Conservation (phyloP, 2,113 vertebrate species). For the Climacteris rufus region DNA sequence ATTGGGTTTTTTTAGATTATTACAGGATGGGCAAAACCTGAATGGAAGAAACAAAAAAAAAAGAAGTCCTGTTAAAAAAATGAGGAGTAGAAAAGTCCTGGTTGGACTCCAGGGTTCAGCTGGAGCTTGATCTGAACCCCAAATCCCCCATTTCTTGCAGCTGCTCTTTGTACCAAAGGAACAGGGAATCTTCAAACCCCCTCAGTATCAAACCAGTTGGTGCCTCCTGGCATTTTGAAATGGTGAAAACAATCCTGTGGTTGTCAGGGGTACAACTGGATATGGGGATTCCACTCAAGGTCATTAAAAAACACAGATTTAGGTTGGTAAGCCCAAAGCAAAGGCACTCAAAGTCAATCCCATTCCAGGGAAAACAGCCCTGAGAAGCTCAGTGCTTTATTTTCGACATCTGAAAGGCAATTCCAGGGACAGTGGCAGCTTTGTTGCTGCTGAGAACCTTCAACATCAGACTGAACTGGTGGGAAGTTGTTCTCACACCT, state of each 20-base stretch:
- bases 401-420: neutral
- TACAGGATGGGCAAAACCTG: neutral
- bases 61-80: neutral
- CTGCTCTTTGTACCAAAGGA: neutral
- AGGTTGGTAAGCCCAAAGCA: neutral
- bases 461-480: rapidly evolving
- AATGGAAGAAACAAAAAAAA: neutral
- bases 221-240: neutral
- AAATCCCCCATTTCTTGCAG: neutral
- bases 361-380: neutral
- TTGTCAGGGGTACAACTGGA: neutral
- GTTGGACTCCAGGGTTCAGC: neutral
- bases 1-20: neutral
- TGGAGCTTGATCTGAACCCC: neutral
- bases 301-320: neutral
- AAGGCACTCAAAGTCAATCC: neutral
- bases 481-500: neutral
- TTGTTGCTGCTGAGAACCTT: neutral
- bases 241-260: neutral
- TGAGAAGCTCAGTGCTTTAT: neutral
- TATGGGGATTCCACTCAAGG: neutral
- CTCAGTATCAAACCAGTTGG: neutral
- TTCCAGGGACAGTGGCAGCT: neutral
- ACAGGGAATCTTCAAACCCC: neutral
- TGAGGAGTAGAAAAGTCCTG: neutral